Percentiles rank a stretch among this genome's conserved stretches.
Evolutionary conservation across 2,113 vertebrate genomes (phyloP).

Genomic region (Podarcis cretensis): DNA sequence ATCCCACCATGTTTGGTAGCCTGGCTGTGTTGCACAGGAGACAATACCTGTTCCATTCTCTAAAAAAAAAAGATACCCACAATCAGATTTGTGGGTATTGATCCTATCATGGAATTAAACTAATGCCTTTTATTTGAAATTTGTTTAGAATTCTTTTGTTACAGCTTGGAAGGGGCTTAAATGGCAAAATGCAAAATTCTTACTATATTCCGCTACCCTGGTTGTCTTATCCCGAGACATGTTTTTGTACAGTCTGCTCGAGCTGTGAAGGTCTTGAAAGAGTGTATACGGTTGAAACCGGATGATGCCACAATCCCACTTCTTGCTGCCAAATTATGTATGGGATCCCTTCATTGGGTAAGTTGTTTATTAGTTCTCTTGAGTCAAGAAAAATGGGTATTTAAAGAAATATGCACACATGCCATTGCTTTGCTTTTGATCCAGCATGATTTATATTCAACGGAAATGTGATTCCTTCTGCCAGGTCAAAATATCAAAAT

Average conservation of each 20-base stretch:
- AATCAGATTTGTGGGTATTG: background rate
- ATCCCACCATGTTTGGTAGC: background rate
- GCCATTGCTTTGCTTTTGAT: background rate
- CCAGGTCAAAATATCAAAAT: background rate
- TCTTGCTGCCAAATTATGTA: constrained; percentile 95
- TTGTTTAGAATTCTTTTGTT: background rate
- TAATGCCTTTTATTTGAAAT: background rate
- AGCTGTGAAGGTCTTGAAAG: constrained; percentile 95
- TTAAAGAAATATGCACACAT: background rate
- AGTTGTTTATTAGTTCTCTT: constrained; percentile 51
- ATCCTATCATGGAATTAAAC: background rate
- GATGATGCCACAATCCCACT: constrained; percentile 96
- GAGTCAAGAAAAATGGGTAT: background rate
- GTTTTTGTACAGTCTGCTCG: constrained; percentile 85
- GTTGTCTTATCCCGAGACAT: constrained; percentile 50
- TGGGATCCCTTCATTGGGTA: constrained; percentile 98
- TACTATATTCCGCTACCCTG: constrained; percentile 17
- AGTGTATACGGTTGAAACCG: constrained; percentile 95
- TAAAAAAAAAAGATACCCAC: background rate
- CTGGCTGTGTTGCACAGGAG: background rate
- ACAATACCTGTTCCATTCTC: background rate
- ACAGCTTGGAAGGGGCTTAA: constrained; percentile 3
- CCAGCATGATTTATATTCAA: background rate
- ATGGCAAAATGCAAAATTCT: constrained; percentile 15
- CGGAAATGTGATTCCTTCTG: background rate